Evolutionary conservation across 1,140 invertebrate genomes (phyloP), one percentile per base, ranked within the genome.

Genomic region (Drosophila pandora): DNA sequence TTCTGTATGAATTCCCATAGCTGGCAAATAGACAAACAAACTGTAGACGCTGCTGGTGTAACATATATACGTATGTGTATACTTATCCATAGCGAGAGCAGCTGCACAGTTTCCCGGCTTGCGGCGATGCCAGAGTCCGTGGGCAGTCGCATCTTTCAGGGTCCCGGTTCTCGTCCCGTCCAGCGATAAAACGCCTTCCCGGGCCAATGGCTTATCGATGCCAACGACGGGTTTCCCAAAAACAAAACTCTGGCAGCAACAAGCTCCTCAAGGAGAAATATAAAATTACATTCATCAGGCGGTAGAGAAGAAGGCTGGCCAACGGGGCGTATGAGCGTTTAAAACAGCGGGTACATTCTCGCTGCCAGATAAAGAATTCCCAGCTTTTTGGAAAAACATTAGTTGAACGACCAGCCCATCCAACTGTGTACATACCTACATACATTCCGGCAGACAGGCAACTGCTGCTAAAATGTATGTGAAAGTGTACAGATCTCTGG

Each of bases 131-230:
- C 41, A 21, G 68, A 57, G 48, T 61, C 70, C 48, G 48, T 58
- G 71, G 48, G n/a, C 60, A 74, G 56, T 50, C 59, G 53, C 62
- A 85, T 77, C 80, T 85, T 72, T 74, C 54, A 67, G 56, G 13
- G 41, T 21, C 6, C 41, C n/a, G 41, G 41, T 4, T 21, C 13
- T 7, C 4, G 41, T 43, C 47, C 50, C 21, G 28, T 23, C 28
- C 59, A 49, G 65, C 76, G 69, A 82, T 78, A 82, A 81, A 81
- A 78, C 57, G 78, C 79, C 77, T 81, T 72, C 48, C 39, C 47
- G 39, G 78, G 59, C 62, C 82, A 87, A 79, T 88, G 83, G 65
- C 79, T 87, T 88, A 87, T 87, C 82, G 83, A 83, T 83, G 79
- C 53, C 59, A 49, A 2, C 32, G 32, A 32, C 30, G 69, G 61